These are phyloP conservation scores for Cherax destructor DNA, from an alignment of 1,140 invertebrate genomes.

Conservation along the genomic window DNA sequence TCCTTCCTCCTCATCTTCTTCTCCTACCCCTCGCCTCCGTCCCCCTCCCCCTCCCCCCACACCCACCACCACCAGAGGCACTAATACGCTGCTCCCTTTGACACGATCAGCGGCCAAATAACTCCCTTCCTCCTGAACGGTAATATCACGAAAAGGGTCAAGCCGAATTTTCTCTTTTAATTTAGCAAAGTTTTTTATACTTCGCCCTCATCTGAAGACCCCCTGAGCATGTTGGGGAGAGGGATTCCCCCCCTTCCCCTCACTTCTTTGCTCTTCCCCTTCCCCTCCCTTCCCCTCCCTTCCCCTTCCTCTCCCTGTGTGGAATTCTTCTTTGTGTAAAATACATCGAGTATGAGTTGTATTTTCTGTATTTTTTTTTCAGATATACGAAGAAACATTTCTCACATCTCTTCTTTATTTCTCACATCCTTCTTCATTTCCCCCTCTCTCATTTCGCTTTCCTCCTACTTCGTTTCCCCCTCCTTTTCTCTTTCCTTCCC, in stretches of 20 bases:
- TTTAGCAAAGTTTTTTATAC: background rate
- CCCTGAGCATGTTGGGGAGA: background rate
- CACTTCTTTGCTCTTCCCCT: too few relatives aligned
- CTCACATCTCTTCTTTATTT: too few relatives aligned
- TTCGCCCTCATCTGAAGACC: background rate
- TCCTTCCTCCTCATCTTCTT: background rate
- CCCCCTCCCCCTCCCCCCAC: background rate
- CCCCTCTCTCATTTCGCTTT: too few relatives aligned
- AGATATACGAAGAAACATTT: too few relatives aligned
- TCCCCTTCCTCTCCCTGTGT: too few relatives aligned
- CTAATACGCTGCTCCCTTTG: background rate
- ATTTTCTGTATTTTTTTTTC: too few relatives aligned
- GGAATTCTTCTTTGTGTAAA: too few relatives aligned
- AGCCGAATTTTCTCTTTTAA: conserved; percentile 16
- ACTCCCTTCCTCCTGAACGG: background rate
- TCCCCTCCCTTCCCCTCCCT: too few relatives aligned
- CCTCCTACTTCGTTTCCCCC: too few relatives aligned
- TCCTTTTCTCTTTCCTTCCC: too few relatives aligned
- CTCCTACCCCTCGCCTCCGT: background rate
- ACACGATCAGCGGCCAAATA: background rate
- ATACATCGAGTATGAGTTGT: too few relatives aligned
- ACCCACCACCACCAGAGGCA: background rate
- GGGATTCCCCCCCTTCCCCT: background rate
- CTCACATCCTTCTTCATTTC: too few relatives aligned
- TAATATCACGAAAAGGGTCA: background rate